Percentiles rank a stretch among this genome's conserved stretches.
Conservation (phyloP, 37 sponge, comb jelly and placozoan genomes). For the Petrosia ficiformis region DNA sequence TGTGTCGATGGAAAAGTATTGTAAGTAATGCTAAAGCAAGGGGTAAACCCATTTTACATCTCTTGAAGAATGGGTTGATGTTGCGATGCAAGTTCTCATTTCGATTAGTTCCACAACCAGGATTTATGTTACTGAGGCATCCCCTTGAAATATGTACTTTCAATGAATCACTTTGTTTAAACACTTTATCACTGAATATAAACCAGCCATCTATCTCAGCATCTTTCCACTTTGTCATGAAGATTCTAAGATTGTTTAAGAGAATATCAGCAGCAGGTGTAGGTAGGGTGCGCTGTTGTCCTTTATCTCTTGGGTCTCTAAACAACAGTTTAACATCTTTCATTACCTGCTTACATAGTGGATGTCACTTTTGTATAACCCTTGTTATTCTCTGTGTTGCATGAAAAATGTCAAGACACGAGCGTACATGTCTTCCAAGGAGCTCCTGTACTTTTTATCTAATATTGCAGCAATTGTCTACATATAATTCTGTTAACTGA, state of each 20-base stretch:
- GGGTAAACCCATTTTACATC: background rate
- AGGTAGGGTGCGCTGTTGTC: background rate
- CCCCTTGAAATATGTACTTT: slow-evolving; percentile 18
- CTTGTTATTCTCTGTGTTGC: slow-evolving; percentile 26
- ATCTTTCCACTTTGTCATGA: slow-evolving; percentile 17
- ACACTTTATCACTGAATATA: too few species aligned
- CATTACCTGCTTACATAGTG: background rate
- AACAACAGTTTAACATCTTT: slow-evolving; percentile 34
- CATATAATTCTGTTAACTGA: background rate
- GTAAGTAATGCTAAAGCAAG: background rate
- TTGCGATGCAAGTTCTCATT: background rate
- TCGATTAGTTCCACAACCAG: background rate
- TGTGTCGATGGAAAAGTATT: background rate
- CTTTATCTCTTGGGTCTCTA: slow-evolving; percentile 10
- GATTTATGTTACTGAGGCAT: slow-evolving; percentile 31
- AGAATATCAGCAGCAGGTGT: slow-evolving; percentile 19
- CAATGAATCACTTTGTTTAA: slow-evolving; percentile 2
- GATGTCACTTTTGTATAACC: slow-evolving; percentile 11
- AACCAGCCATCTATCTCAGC: background rate
- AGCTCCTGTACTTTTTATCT: background rate
- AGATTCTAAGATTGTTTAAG: slow-evolving; percentile 10
- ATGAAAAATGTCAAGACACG: slow-evolving; percentile 44
- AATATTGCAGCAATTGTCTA: slow-evolving; percentile 7
- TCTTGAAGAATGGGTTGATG: background rate
- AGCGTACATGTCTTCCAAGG: slow-evolving; percentile 7